Conservation (phyloP, 2,113 vertebrate species). For the Synchiropus splendidus region DNA sequence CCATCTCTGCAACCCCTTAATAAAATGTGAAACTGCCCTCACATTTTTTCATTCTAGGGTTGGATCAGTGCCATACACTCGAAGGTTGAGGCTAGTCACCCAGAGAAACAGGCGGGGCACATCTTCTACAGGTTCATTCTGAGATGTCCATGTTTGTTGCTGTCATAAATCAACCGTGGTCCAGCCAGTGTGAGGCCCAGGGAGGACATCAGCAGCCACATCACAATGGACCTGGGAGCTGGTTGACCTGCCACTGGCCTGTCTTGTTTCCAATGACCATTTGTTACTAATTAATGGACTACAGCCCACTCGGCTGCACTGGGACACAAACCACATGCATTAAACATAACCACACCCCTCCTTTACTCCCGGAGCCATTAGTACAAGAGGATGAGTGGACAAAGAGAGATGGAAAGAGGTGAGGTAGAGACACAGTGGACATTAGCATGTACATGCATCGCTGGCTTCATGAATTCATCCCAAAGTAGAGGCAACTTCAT, state of each 20-base stretch:
- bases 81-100: too few relatives aligned
- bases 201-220: conserved; percentile 48
- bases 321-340: conserved; percentile 67
- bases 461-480: too few relatives aligned
- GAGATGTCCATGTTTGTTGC: conserved; percentile 3
- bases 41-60: too few relatives aligned
- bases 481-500: too few relatives aligned
- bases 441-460: too few relatives aligned
- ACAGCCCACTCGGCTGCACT: conserved; percentile 53
- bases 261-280: conserved; percentile 64
- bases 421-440: too few relatives aligned
- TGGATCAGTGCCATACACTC: not conserved
- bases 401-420: not conserved
- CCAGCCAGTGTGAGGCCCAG: conserved; percentile 36
- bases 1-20: too few relatives aligned
- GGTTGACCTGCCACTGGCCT: conserved; percentile 57
- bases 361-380: conserved; percentile 29
- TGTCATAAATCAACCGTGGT: conserved; percentile 19
- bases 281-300: conserved; percentile 74
- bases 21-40: too few relatives aligned
- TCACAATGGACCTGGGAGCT: conserved; percentile 47
- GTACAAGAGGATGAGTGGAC: not conserved
- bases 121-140: too few relatives aligned
- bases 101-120: too few relatives aligned
- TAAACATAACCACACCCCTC: conserved; percentile 64